Evolutionary conservation across 2,888 invertebrate genomes (phyloP).

Genomic region (Drosophila dives): DNA sequence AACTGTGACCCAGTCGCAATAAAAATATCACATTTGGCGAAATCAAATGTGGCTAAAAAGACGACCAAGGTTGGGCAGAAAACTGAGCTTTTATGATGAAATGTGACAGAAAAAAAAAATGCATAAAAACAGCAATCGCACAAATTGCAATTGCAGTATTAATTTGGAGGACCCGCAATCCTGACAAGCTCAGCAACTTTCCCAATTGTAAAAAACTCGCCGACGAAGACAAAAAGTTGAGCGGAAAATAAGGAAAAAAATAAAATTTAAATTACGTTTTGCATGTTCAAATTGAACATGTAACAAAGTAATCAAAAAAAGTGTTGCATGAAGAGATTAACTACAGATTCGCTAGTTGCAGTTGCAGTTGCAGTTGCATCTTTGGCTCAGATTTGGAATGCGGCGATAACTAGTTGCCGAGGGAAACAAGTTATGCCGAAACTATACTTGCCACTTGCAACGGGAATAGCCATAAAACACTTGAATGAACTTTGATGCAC

Average conservation of each 20-base stretch:
- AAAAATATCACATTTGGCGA: not conserved
- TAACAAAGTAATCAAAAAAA: not conserved
- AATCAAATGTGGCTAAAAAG: not conserved
- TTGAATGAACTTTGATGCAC: conserved; percentile 3
- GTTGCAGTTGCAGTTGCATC: not conserved
- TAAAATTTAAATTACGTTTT: not conserved
- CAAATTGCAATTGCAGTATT: not conserved
- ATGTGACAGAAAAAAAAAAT: not conserved
- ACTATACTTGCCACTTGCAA: conserved; percentile 4
- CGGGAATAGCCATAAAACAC: conserved; percentile 3
- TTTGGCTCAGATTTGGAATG: conserved; percentile 1
- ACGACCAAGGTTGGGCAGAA: not conserved
- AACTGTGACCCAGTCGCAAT: not conserved
- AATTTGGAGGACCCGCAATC: not conserved
- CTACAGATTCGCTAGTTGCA: not conserved
- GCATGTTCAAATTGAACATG: not conserved
- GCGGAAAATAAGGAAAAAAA: not conserved
- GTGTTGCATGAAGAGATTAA: conserved; percentile 1
- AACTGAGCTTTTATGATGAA: not conserved
- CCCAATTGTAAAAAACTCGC: not conserved
- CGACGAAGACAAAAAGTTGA: not conserved
- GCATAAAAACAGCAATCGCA: not conserved
- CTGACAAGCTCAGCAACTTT: not conserved
- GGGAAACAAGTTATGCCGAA: conserved; percentile 1
- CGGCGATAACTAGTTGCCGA: conserved; percentile 1